Evolutionary conservation across 2,888 invertebrate genomes (phyloP), one percentile per base, ranked within the genome.

Genomic region (Patella caerulea): DNA sequence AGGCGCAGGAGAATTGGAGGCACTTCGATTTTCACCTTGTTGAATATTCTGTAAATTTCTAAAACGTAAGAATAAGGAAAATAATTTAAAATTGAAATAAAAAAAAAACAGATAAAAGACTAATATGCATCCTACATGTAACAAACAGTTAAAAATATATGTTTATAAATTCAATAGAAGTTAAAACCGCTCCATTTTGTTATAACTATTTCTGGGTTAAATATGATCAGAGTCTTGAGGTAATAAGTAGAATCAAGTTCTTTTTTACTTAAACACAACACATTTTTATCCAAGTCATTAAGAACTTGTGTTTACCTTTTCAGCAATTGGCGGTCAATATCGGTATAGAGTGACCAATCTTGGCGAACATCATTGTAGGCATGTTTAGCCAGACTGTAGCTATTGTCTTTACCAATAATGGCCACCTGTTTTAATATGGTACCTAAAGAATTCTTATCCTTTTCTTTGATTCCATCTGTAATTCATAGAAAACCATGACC

Each of bases 291-390:
- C 45, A 45, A 45, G 45, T 45, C 45, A 9, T 45, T 45, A 45
- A 45, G 45, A 45, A 45, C 45, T 4, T 45, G 45, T 45, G 45
- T 45, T 82, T 85, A 95, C 95, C 96, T 95, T 94, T 96, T 97
- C 90, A 98, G 94, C 92, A 95, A 94, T 90, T 90, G 95, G 92
- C 94, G 94, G 92, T 98, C 98, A 90, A 96, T 95, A 88, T 97
- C 97, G 29, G 95, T 94, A 91, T 97, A 98, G 93, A 96, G 97
- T 81, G 96, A 96, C 98, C 98, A 98, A 80, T 91, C 91, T 91
- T 96, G 96, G 24, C 86, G 83, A 88, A 96, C 95, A 91, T 98
- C 98, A 91, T 96, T 96, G 96, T 97, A 98, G 89, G 96, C 94
- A 90, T 95, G 95, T 90, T 96, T 95, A 88, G 95, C 95, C 92